phyloP scores from a whole-genome alignment of 2,888 invertebrate species.

The Meandrusa payeni region DNA sequence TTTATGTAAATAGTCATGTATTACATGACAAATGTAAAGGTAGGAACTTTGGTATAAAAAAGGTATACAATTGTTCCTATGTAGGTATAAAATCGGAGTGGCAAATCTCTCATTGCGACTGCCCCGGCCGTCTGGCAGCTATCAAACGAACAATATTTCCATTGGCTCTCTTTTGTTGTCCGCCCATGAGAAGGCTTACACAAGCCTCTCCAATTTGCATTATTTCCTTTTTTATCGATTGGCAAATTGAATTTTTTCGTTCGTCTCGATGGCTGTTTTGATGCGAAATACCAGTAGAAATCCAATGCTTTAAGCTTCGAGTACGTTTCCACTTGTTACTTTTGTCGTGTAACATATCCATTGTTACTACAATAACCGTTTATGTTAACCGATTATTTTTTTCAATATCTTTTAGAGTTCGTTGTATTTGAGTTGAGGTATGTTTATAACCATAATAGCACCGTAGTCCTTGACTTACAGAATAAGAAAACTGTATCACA shows the following conservation, averaged over 20 bases:
- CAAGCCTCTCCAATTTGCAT: conserved; percentile 65
- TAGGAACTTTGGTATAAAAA: too few species aligned
- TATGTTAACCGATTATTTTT: too few species aligned
- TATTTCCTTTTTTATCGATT: conserved; percentile 66
- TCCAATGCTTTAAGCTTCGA: conserved; percentile 33
- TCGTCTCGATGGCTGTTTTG: conserved; percentile 55
- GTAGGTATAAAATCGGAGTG: conserved; percentile 44
- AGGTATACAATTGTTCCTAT: too few species aligned
- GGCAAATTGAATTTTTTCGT: conserved; percentile 71
- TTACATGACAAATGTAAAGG: too few species aligned
- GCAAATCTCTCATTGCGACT: conserved; percentile 39
- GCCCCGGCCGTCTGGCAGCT: conserved; percentile 41
- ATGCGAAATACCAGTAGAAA: conserved; percentile 38
- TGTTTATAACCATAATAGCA: too few species aligned
- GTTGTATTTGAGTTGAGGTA: too few species aligned
- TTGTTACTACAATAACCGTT: too few species aligned
- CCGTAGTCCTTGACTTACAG: too few species aligned
- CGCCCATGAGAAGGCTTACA: conserved; percentile 67
- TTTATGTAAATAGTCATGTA: too few species aligned
- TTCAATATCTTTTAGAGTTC: too few species aligned
- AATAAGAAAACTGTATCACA: too few species aligned
- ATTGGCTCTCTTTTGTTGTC: conserved; percentile 69
- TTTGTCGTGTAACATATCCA: conserved; percentile 3
- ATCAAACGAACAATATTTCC: conserved; percentile 65
- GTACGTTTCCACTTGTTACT: conserved; percentile 23